A percentile compares a stretch with the other conserved stretches of the same genome.
These are phyloP conservation scores for Calameuta filiformis DNA, from an alignment of 2,888 invertebrate genomes.

Conservation along the genomic window DNA sequence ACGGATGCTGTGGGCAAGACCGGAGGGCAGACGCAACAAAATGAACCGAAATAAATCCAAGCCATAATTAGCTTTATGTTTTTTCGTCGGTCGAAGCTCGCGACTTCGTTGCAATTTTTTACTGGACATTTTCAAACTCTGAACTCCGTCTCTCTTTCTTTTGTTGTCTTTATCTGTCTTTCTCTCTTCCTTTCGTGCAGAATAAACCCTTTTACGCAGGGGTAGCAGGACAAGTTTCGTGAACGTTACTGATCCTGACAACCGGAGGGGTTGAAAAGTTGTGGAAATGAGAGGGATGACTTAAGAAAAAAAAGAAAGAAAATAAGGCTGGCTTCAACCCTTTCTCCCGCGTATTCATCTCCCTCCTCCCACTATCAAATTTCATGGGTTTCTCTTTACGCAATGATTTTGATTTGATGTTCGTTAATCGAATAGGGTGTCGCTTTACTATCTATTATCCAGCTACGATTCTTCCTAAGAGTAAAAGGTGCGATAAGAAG, in stretches of 20 bases:
- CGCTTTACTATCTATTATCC: not conserved
- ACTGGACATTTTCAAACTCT: not conserved
- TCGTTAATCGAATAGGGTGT: not conserved
- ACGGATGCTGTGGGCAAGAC: slow-evolving; percentile 23
- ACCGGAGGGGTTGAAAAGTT: not conserved
- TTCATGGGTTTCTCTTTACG: no score
- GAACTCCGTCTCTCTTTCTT: not conserved
- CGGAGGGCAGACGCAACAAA: slow-evolving; percentile 41
- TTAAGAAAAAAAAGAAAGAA: not conserved
- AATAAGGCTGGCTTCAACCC: not conserved
- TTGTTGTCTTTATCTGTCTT: not conserved
- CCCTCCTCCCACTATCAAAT: not conserved
- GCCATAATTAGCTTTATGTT: slow-evolving; percentile 50
- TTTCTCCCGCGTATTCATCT: not conserved
- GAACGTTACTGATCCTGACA: not conserved
- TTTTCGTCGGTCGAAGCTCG: slow-evolving; percentile 24
- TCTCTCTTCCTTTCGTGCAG: not conserved
- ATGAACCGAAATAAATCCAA: slow-evolving; percentile 41
- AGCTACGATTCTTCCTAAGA: not conserved
- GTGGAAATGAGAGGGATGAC: not conserved
- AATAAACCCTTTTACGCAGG: not conserved
- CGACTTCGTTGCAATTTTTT: slow-evolving; percentile 38
- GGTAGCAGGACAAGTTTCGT: not conserved
- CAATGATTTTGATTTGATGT: not conserved
- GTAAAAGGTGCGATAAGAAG: slow-evolving; percentile 10